A percentile compares a stretch with the other conserved stretches of the same genome.
Conservation (phyloP, 2,113 vertebrate species). For the Scolopax mira region DNA sequence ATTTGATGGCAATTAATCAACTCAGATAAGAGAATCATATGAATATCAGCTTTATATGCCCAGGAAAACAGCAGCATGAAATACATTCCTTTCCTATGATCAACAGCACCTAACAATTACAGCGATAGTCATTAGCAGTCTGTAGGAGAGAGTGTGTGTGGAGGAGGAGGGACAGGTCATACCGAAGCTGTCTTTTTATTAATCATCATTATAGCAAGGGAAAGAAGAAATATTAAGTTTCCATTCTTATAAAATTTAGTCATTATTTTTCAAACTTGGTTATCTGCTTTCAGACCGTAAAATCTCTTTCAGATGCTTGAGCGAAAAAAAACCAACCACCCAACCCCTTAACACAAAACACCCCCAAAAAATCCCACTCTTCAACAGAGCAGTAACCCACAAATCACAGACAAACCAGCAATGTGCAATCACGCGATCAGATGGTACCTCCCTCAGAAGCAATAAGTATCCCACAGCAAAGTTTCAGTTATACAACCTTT, state of each 20-base stretch:
- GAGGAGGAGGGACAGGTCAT: constrained; percentile 19
- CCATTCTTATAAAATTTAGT: background rate
- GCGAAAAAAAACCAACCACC: background rate
- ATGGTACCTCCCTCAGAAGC: background rate
- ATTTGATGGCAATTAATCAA: constrained; percentile 1
- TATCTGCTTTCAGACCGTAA: background rate
- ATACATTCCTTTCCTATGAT: background rate
- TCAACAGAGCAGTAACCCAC: background rate
- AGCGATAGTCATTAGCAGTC: background rate
- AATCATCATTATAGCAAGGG: constrained; percentile 13
- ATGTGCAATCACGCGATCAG: background rate
- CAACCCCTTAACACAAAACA: background rate
- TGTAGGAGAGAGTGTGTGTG: background rate
- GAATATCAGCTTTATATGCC: background rate
- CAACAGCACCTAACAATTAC: background rate
- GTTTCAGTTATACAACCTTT: background rate
- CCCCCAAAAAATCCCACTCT: background rate
- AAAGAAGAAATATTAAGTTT: background rate
- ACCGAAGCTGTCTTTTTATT: constrained; percentile 24
- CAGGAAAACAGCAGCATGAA: constrained; percentile 15
- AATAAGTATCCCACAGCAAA: background rate
- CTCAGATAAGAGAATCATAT: background rate
- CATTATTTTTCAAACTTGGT: background rate
- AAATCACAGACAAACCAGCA: background rate
- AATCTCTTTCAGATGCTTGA: background rate